Base-by-base conservation (phyloP, 1,140 invertebrate genomes). In the Nebria ingens region DNA sequence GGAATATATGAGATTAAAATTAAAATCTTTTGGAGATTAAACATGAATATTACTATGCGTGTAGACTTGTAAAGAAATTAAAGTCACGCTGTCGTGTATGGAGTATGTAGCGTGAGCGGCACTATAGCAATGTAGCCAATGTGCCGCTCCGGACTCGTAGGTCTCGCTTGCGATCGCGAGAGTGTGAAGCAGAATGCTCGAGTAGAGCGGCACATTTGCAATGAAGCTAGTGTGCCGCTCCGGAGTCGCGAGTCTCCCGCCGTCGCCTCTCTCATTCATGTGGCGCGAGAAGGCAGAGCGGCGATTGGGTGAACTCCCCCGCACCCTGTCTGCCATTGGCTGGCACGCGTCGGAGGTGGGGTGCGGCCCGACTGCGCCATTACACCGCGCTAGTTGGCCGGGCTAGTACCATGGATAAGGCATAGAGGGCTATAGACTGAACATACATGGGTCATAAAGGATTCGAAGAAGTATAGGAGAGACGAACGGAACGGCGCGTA, bases 361-460 rank as follows among this genome's bases (percentile, higher is more conserved):
- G 23, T 45, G 40, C 45, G 21, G 40, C n/a, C 21, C 38, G 52
- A 29, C 25, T 17, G 20, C 21, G 57, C 51, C 51, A 49, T 53
- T 45, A 45, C 38, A 21, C 21, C 54, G 19, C 59, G 54, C 56
- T 63, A 59, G 69, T 71, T 71, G 69, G 69, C 59, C 57, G 58
- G 62, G 57, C 73, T 79, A 79, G 77, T 78, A 78, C 76, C 74
- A 75, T 69, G 73, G 73, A 77, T 77, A 77, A 75, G 71, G 76
- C 74, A 78, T 78, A 79, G 76, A 77, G 77, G 76, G 76, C 76
- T 77, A 78, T 79, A 78, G 76, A 78, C 77, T 74, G 76, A 76
- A 78, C 76, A 78, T 79, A 77, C 77, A 78, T 78, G 76, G 77
- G 76, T 76, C 77, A 79, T 79, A 79, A 79, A 79, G 76, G 77